Evolutionary conservation across 2,888 invertebrate genomes (phyloP).

Genomic region (Bimastos eiseni): DNA sequence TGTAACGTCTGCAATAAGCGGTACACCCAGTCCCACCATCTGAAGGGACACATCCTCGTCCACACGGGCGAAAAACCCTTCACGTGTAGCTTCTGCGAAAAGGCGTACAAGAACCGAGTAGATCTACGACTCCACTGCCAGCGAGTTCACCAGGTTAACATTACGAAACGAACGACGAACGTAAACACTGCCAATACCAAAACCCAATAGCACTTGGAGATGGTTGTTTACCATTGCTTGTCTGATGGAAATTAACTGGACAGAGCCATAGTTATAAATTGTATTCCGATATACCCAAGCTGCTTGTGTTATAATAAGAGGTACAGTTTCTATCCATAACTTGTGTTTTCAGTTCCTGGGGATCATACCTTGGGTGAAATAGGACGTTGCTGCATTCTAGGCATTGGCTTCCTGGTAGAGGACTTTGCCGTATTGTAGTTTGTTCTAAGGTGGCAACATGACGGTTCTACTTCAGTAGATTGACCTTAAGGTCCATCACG

Average conservation of each 20-base stretch:
- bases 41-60: slow-evolving; percentile 21
- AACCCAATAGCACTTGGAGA: not conserved
- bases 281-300: not conserved
- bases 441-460: not conserved
- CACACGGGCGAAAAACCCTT: slow-evolving; percentile 32
- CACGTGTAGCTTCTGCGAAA: slow-evolving; percentile 26
- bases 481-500: not conserved
- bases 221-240: not conserved
- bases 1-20: slow-evolving; percentile 19
- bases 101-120: slow-evolving; percentile 32
- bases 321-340: not conserved
- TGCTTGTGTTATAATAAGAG: not conserved
- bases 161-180: not conserved
- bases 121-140: slow-evolving; percentile 31
- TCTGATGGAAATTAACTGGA: not conserved
- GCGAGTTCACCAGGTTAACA: slow-evolving; percentile 20
- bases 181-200: not conserved
- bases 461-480: not conserved
- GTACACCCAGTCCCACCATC: slow-evolving; percentile 27
- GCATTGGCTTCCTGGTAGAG: not conserved
- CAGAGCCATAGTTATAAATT: not conserved
- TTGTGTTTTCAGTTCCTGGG: not conserved
- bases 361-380: not conserved
- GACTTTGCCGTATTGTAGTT: not conserved
- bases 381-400: not conserved